Conservation (phyloP, 2,797 vertebrate species). For the Liparis tanakae region DNA sequence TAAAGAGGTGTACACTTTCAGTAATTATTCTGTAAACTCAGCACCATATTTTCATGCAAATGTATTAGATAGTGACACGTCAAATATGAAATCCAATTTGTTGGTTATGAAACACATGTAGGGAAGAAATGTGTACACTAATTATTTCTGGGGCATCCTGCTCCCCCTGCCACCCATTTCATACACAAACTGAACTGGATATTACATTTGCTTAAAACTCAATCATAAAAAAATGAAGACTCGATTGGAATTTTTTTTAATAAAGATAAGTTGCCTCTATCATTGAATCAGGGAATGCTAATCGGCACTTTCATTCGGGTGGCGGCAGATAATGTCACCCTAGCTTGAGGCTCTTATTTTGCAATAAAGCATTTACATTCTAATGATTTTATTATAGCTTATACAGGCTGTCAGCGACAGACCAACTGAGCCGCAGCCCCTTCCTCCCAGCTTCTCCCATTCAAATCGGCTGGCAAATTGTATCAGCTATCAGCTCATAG, state of each 20-base stretch:
- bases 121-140: slow-evolving; percentile 95
- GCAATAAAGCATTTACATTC: slow-evolving; percentile 99
- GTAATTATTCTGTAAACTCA: slow-evolving; percentile 97
- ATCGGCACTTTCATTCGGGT: slow-evolving; percentile 94
- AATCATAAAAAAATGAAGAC: slow-evolving; percentile 99
- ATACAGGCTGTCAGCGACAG: slow-evolving; percentile 94
- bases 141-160: slow-evolving; percentile 95
- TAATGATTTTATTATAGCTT: slow-evolving; percentile 99
- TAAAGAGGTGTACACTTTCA: slow-evolving; percentile 98
- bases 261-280: slow-evolving; percentile 99
- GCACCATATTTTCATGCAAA: slow-evolving; percentile 94
- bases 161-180: slow-evolving; percentile 62
- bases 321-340: slow-evolving; percentile 94
- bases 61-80: slow-evolving; percentile 97
- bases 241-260: slow-evolving; percentile 99
- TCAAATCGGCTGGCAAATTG: slow-evolving; percentile 92
- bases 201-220: slow-evolving; percentile 99
- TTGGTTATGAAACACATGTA: slow-evolving; percentile 99
- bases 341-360: slow-evolving; percentile 99
- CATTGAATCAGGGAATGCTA: slow-evolving; percentile 99
- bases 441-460: slow-evolving; percentile 82
- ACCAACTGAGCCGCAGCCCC: slow-evolving; percentile 85
- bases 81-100: slow-evolving; percentile 98
- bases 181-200: slow-evolving; percentile 88
- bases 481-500: slow-evolving; percentile 99